These are phyloP conservation scores for Tetramorium simillimum DNA, from an alignment of 1,140 invertebrate genomes.

Conservation along the genomic window DNA sequence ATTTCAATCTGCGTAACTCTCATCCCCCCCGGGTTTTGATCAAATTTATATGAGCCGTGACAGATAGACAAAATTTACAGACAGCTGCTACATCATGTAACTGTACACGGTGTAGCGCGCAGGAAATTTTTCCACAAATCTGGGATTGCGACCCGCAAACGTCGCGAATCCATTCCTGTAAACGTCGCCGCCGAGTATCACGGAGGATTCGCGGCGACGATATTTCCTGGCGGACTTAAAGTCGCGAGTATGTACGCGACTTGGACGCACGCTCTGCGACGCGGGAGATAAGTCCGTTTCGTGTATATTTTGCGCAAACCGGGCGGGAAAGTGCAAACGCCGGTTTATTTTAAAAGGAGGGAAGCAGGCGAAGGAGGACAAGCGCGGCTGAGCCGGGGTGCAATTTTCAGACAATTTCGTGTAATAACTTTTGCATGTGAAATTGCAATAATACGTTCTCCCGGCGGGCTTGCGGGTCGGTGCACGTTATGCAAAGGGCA, in stretches of 20 bases:
- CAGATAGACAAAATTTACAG: background rate
- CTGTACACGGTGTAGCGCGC: background rate
- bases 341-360: constrained; percentile 51
- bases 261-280: background rate
- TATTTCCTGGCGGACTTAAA: constrained; percentile 48
- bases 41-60: background rate
- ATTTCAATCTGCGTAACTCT: background rate
- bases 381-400: constrained; percentile 43
- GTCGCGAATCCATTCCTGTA: constrained; percentile 16
- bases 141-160: background rate
- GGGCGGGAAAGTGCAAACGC: constrained; percentile 18
- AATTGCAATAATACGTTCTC: constrained; percentile 82
- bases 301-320: constrained; percentile 31
- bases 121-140: constrained; percentile 39
- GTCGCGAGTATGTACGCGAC: constrained; percentile 13
- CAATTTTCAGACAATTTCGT: constrained; percentile 83
- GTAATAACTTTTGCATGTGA: constrained; percentile 83
- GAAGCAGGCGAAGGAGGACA: background rate
- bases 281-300: constrained; percentile 42
- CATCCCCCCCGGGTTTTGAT: background rate
- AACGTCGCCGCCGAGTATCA: constrained; percentile 26
- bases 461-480: constrained; percentile 60
- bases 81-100: background rate
- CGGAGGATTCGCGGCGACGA: constrained; percentile 11
- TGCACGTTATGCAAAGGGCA: constrained; percentile 74